Evolutionary conservation across 2,888 invertebrate genomes (phyloP), one percentile per base, ranked within the genome.

Genomic region (Beris chalybata): DNA sequence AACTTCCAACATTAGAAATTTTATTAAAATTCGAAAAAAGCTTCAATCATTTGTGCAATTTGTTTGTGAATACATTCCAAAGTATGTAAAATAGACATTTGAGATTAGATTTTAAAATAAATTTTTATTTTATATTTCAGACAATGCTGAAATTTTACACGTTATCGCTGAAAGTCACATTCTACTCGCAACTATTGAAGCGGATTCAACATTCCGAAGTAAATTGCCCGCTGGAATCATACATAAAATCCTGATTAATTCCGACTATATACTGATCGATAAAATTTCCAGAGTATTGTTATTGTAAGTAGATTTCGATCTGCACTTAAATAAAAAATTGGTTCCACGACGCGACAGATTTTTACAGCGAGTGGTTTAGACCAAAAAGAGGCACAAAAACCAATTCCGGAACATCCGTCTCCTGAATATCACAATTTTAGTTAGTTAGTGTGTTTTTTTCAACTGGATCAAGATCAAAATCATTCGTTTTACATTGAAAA

Each of bases 221-320:
- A 9, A 13, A 9, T 9, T 63, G 29, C 53, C 63, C 0, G 12
- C n/a, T 52, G 29, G 29, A n/a, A 53, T 63, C 11, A 7, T 22
- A 3, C 52, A 63, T 11, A 32, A 29, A 52, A 63, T 63, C 15
- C 22, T 52, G 9, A 52, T 63, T 13, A 63, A 63, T 38, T 63
- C 63, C 12, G 63, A 63, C 43, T 63, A 31, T 30, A 38, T 53
- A 5, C 53, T 63, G 4, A 32, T 63, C 5, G 30, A 63, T 7
- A 63, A 63, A 63, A 13, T 63, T 15, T 31, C 31, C 11, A 43
- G 11, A 9, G 44, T 63, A 43, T 3, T 53, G 9, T 2, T 53
- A 4, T 29, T 4, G 63, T 63, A 52, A 53, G 53, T 63, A 3
- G 22, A 22, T 22, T 22, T 22, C 22, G 22, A 22, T 22, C 22